Percentiles rank a stretch among this genome's conserved stretches.
Conservation (phyloP, 2,113 vertebrate genomes). For the Acanthochromis polyacanthus region DNA sequence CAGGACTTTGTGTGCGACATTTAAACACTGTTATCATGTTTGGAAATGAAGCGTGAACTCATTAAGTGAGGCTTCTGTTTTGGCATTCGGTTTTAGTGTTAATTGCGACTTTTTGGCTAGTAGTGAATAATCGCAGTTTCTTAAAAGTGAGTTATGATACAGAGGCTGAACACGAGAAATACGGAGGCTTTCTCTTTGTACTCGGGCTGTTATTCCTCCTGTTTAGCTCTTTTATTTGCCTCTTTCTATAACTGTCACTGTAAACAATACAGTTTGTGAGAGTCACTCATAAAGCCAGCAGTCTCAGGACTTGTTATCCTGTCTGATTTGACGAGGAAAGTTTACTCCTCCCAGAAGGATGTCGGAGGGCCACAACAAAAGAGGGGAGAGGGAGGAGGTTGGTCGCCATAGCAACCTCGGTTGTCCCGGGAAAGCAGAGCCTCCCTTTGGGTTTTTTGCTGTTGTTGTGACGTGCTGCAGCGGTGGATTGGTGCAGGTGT, state of each 20-base stretch:
- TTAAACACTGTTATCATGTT: slow-evolving; percentile 31
- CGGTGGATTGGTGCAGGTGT: slow-evolving; percentile 60
- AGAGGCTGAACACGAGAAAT: not conserved
- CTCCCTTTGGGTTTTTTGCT: slow-evolving; percentile 49
- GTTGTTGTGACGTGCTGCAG: slow-evolving; percentile 57
- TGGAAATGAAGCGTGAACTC: slow-evolving; percentile 30
- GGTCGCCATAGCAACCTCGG: slow-evolving; percentile 76
- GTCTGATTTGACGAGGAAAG: slow-evolving; percentile 53
- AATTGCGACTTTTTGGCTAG: not conserved
- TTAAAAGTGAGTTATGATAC: not conserved
- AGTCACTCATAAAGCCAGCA: slow-evolving; percentile 14
- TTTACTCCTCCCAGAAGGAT: slow-evolving; percentile 49
- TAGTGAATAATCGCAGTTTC: slow-evolving; percentile 11
- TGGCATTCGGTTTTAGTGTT: not conserved
- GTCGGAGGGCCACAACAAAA: slow-evolving; percentile 39
- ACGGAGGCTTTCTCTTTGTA: slow-evolving; percentile 13
- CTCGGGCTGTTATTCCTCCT: slow-evolving; percentile 1
- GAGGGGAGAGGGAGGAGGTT: slow-evolving; percentile 38
- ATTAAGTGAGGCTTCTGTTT: slow-evolving; percentile 15
- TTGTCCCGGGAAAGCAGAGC: slow-evolving; percentile 62
- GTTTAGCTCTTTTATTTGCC: slow-evolving; percentile 11
- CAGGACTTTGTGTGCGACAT: slow-evolving; percentile 7
- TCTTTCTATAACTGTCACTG: slow-evolving; percentile 15
- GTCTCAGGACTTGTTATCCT: slow-evolving; percentile 28
- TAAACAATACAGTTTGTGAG: slow-evolving; percentile 36